Conservation (phyloP, 2,113 vertebrate genomes). For the Pyrgilauda ruficollis region DNA sequence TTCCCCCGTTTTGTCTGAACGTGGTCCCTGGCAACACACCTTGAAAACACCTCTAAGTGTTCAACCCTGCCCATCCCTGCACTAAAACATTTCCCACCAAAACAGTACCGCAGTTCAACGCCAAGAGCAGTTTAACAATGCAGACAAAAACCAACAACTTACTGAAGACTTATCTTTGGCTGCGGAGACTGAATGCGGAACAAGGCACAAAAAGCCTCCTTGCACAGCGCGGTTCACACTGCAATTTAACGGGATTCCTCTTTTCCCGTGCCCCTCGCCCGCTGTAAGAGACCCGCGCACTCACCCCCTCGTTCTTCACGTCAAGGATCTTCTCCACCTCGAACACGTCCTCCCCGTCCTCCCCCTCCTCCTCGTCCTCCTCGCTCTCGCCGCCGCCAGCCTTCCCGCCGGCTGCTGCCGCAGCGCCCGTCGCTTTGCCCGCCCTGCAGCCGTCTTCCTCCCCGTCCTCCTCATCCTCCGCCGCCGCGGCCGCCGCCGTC, state of each 20-base stretch:
- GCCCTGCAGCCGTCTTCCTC: not conserved
- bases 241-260: fast-evolving
- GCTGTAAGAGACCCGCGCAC: not conserved
- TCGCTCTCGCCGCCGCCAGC: conserved; percentile 19
- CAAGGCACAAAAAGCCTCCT: not conserved
- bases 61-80: not conserved
- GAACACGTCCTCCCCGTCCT: conserved; percentile 87
- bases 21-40: fast-evolving
- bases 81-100: not conserved
- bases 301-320: conserved; percentile 87
- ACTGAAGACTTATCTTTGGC: too few relatives aligned
- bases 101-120: not conserved
- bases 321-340: conserved; percentile 96
- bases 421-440: not conserved
- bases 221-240: fast-evolving
- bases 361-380: conserved; percentile 75
- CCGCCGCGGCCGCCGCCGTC: not conserved
- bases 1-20: not conserved
- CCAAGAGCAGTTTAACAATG: not conserved
- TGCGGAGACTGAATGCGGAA: not conserved
- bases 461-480: not conserved
- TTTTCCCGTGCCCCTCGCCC: fast-evolving
- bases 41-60: not conserved
- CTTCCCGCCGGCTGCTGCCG: not conserved
- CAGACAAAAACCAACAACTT: not conserved